A percentile compares a stretch with the other conserved stretches of the same genome.
Conservation (phyloP, 2,797 vertebrate genomes). For the Lemur catta region DNA sequence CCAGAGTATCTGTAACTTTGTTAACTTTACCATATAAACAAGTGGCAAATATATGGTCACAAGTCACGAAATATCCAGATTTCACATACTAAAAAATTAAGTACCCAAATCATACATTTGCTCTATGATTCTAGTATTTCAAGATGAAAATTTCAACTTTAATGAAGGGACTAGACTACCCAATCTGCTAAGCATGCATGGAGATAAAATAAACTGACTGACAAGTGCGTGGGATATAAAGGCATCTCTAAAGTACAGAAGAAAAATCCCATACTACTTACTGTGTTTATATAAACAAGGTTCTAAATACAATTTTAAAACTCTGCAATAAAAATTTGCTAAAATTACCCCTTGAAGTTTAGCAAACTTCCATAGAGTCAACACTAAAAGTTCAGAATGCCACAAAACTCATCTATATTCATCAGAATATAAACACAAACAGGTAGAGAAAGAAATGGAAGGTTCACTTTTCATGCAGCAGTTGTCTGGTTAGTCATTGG, state of each 20-base stretch:
- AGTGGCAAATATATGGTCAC: background rate
- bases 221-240: background rate
- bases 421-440: conserved; percentile 8
- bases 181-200: background rate
- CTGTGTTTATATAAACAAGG: background rate
- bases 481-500: background rate
- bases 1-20: background rate
- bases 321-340: background rate
- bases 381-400: background rate
- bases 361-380: background rate
- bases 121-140: background rate
- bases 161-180: background rate
- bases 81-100: background rate
- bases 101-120: background rate
- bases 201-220: background rate
- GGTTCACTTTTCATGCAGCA: background rate
- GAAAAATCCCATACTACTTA: background rate
- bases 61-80: background rate
- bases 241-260: background rate
- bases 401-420: background rate
- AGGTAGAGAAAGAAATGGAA: background rate
- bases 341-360: background rate
- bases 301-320: background rate
- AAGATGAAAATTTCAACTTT: background rate
- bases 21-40: background rate